These are phyloP conservation scores for Aegotheles bennettii DNA, from an alignment of 2,113 vertebrate species.

Conservation along the genomic window DNA sequence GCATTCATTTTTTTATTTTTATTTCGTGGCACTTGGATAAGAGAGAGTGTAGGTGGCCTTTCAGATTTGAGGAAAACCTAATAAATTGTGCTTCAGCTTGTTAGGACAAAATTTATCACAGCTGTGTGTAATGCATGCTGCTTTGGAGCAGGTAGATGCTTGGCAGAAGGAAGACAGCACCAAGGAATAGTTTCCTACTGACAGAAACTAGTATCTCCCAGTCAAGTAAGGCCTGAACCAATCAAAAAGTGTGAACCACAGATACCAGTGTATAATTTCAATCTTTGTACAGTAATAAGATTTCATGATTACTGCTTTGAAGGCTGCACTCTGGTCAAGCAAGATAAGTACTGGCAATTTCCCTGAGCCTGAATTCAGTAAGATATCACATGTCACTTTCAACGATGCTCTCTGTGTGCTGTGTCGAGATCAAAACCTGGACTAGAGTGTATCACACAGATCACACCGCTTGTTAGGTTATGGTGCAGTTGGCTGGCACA, in stretches of 20 bases:
- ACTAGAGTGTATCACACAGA: constrained; percentile 60
- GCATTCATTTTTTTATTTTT: not conserved
- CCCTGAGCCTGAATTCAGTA: constrained; percentile 42
- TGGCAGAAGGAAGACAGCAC: not conserved
- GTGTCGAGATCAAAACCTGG: constrained; percentile 55
- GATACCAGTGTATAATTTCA: constrained; percentile 56
- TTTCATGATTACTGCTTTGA: constrained; percentile 64
- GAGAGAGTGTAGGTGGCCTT: not conserved
- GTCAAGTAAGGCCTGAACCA: constrained; percentile 27
- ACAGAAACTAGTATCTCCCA: constrained; percentile 10
- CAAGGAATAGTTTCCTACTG: not conserved
- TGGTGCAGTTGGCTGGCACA: not conserved
- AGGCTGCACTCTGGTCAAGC: constrained; percentile 60
- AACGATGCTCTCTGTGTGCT: constrained; percentile 34
- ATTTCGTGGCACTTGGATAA: not conserved
- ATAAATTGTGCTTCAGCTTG: not conserved
- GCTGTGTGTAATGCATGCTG: accelerated
- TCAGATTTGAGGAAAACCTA: not conserved
- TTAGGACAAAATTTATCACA: not conserved
- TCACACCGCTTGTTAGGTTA: constrained; percentile 23
- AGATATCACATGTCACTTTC: constrained; percentile 59
- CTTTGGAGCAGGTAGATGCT: not conserved
- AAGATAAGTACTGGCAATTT: constrained; percentile 66
- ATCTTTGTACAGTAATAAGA: constrained; percentile 66
- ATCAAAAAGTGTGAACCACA: constrained; percentile 47